These are phyloP conservation scores for Drosophila anomelani DNA, from an alignment of 2,888 invertebrate species.

Conservation along the genomic window DNA sequence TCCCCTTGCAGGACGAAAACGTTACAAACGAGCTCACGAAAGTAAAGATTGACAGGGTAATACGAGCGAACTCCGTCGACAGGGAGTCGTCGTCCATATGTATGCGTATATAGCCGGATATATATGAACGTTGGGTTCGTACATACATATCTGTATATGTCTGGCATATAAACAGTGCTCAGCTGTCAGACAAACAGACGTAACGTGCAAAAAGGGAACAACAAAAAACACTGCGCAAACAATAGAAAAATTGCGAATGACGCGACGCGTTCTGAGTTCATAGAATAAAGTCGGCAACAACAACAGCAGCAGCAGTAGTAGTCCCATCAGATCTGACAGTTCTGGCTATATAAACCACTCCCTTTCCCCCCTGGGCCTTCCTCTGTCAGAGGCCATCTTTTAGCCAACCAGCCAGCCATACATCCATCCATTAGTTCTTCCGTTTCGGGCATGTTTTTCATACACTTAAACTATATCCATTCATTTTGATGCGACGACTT, in stretches of 20 bases:
- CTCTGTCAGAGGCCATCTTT: constrained; percentile 38
- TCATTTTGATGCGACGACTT: constrained; percentile 44
- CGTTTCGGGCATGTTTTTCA: constrained; percentile 55
- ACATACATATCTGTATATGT: constrained; percentile 24
- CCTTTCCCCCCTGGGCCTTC: neutral
- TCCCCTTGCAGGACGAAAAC: constrained; percentile 28
- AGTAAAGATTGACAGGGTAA: constrained; percentile 56
- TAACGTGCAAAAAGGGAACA: constrained; percentile 46
- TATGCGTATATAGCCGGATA: constrained; percentile 8
- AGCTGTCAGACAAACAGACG: constrained; percentile 58
- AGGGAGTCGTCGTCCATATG: constrained; percentile 36
- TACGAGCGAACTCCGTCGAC: constrained; percentile 45
- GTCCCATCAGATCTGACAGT: constrained; percentile 41
- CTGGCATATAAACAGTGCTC: constrained; percentile 61
- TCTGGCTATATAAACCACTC: constrained; percentile 9
- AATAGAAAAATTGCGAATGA: constrained; percentile 52
- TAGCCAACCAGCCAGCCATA: constrained; percentile 48
- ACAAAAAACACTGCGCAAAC: constrained; percentile 46
- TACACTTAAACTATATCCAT: constrained; percentile 57
- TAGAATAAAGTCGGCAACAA: constrained; percentile 38
- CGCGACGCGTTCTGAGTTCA: constrained; percentile 46
- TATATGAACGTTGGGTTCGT: neutral
- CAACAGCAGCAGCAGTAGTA: constrained; percentile 11
- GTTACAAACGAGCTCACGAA: constrained; percentile 51
- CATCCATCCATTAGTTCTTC: constrained; percentile 62